phyloP scores from a whole-genome alignment of 2,888 invertebrate species.

The Tipula helvola region DNA sequence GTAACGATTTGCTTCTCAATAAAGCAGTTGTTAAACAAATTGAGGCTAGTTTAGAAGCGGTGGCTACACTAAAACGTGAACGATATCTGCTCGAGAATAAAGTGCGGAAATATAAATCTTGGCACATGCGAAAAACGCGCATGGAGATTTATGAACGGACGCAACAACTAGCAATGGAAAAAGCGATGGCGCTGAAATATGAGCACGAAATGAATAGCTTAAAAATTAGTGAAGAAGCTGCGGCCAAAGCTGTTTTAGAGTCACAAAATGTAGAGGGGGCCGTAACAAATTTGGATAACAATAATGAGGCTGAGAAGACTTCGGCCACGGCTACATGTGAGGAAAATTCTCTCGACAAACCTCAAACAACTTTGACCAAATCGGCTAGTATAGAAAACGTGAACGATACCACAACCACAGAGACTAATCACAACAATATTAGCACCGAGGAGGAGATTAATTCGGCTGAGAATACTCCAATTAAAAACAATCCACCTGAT shows the following conservation, averaged over 20 bases:
- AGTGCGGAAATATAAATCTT: constrained; percentile 65
- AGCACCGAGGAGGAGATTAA: constrained; percentile 14
- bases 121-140: constrained; percentile 63
- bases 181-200: constrained; percentile 30
- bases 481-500: neutral
- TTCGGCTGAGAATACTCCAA: constrained; percentile 10
- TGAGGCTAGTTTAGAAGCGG: constrained; percentile 75
- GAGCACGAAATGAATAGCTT: constrained; percentile 17
- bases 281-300: constrained; percentile 9
- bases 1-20: constrained; percentile 89
- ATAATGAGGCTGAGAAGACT: neutral
- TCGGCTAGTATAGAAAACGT: constrained; percentile 13
- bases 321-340: neutral
- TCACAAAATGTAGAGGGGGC: constrained; percentile 22
- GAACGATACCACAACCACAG: neutral
- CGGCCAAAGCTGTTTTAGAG: constrained; percentile 25
- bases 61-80: constrained; percentile 77
- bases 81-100: constrained; percentile 88
- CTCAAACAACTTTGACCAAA: constrained; percentile 12
- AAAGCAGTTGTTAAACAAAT: constrained; percentile 83
- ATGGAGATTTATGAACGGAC: constrained; percentile 56
- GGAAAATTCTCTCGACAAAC: constrained; percentile 13
- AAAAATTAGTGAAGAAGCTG: neutral
- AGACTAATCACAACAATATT: constrained; percentile 9
- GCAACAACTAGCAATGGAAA: constrained; percentile 27